phyloP scores from a whole-genome alignment of 2,888 invertebrate species.

The Morpho deidamia region DNA sequence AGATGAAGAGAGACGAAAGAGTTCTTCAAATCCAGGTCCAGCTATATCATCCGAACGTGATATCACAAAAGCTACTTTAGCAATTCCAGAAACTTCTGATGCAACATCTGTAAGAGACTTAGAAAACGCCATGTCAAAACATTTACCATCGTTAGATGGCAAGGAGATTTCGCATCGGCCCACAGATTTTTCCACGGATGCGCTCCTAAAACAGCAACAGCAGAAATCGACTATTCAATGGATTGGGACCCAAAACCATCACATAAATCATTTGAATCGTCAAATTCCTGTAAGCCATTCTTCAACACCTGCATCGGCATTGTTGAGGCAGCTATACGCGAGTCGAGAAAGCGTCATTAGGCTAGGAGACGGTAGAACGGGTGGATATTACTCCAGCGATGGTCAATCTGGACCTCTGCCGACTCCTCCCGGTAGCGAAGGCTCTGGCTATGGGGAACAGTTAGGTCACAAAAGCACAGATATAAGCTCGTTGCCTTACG shows the following conservation, averaged over 20 bases:
- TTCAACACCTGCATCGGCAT: constrained; percentile 91
- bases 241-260: constrained; percentile 90
- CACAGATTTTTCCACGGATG: constrained; percentile 93
- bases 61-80: constrained; percentile 54
- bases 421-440: constrained; percentile 94
- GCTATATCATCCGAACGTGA: constrained; percentile 65
- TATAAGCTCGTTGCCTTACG: constrained; percentile 80
- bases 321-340: constrained; percentile 93
- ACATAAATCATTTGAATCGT: constrained; percentile 79
- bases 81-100: constrained; percentile 61
- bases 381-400: constrained; percentile 75
- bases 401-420: constrained; percentile 87
- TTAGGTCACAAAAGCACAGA: constrained; percentile 74
- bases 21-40: constrained; percentile 62
- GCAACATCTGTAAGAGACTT: constrained; percentile 91
- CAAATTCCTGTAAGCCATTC: constrained; percentile 77
- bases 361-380: constrained; percentile 65
- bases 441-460: constrained; percentile 83
- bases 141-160: constrained; percentile 82
- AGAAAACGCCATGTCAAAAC: constrained; percentile 98
- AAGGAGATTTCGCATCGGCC: constrained; percentile 81
- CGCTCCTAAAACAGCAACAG: constrained; percentile 88
- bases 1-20: constrained; percentile 67
- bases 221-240: constrained; percentile 92
- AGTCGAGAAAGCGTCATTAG: constrained; percentile 97